These are phyloP conservation scores for Troglohyphantes excavatus DNA, from an alignment of 2,888 invertebrate species.

Conservation along the genomic window DNA sequence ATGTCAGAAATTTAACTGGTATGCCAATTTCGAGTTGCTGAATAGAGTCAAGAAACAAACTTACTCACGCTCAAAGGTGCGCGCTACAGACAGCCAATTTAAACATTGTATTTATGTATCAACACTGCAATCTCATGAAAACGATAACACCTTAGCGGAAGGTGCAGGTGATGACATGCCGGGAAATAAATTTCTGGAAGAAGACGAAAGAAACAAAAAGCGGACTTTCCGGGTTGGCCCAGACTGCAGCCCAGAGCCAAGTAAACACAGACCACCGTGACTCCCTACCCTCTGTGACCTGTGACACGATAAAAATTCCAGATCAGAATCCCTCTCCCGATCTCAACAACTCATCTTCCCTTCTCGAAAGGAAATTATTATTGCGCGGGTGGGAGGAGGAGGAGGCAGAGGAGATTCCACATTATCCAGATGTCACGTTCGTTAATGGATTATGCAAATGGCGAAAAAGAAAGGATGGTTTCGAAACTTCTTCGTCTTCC, in stretches of 20 bases:
- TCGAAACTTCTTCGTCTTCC: background rate
- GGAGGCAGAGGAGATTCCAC: background rate
- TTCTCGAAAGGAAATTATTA: conserved; percentile 2
- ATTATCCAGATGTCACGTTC: conserved; percentile 52
- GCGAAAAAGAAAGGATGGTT: conserved; percentile 7
- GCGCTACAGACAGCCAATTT: background rate
- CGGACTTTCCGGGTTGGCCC: background rate
- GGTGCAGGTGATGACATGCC: background rate
- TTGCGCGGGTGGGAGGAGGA: background rate
- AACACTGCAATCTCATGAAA: background rate
- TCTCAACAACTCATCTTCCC: background rate
- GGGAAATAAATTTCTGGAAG: background rate
- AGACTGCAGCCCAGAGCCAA: background rate
- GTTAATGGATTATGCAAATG: conserved; percentile 58
- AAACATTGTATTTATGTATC: background rate
- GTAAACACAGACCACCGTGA: conserved; percentile 6
- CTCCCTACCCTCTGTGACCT: background rate
- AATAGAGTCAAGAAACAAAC: no score
- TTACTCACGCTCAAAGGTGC: no score
- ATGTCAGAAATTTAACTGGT: no score
- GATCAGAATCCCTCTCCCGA: background rate
- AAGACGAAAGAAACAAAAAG: background rate
- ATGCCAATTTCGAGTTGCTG: no score
- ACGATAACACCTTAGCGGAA: background rate
- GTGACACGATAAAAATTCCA: conserved; percentile 4